Evolutionary conservation across 2,888 invertebrate species (phyloP).

Genomic region (Maniola hyperantus): DNA sequence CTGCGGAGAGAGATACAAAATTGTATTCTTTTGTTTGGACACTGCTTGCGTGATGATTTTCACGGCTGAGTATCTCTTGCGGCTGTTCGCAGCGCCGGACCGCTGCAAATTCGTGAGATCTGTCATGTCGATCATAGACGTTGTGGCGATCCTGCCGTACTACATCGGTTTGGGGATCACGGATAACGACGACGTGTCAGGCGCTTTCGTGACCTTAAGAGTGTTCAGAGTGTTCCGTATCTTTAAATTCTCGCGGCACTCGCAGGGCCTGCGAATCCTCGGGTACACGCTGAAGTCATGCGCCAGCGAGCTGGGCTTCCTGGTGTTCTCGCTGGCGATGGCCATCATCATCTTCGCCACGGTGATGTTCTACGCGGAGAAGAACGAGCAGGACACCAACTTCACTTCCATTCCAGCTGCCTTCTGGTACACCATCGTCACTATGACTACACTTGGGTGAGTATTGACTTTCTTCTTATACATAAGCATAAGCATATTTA

Average conservation of each 20-base stretch:
- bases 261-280: slow-evolving; percentile 98
- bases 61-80: slow-evolving; percentile 97
- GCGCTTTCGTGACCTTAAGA: slow-evolving; percentile 98
- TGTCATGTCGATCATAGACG: slow-evolving; percentile 99
- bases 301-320: slow-evolving; percentile 99
- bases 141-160: slow-evolving; percentile 99
- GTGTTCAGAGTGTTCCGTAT: slow-evolving; percentile 99
- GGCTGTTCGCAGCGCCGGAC: slow-evolving; percentile 98
- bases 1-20: slow-evolving; percentile 98
- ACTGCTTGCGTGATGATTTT: slow-evolving; percentile 99
- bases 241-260: slow-evolving; percentile 99
- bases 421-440: slow-evolving; percentile 99
- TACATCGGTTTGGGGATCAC: slow-evolving; percentile 99
- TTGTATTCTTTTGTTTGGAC: slow-evolving; percentile 99
- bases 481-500: too few relatives aligned
- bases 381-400: slow-evolving; percentile 97
- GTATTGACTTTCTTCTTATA: slow-evolving; percentile 60
- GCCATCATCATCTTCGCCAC: slow-evolving; percentile 99
- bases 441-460: slow-evolving; percentile 99
- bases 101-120: slow-evolving; percentile 98
- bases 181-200: slow-evolving; percentile 99
- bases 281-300: slow-evolving; percentile 99
- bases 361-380: slow-evolving; percentile 99
- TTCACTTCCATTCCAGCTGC: slow-evolving; percentile 99
- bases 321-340: slow-evolving; percentile 99